Evolutionary conservation across 2,797 vertebrate genomes (phyloP), one percentile per base, ranked within the genome.

Genomic region (Tadarida brasiliensis): DNA sequence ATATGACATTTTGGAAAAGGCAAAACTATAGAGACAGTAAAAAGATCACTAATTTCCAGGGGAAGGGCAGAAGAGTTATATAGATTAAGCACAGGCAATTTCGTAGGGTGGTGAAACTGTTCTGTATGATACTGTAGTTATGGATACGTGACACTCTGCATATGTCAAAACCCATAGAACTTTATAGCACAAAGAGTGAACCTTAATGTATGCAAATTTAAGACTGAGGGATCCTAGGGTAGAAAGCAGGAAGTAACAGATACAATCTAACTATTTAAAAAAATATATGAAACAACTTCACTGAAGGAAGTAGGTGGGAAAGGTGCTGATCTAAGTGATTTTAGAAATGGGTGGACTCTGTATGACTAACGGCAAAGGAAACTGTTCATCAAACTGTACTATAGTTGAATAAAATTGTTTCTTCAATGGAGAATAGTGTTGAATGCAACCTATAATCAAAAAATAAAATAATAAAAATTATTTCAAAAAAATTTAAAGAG

Each of bases 101-200:
- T 87, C 61, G 94, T 87, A 33, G 9, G 28, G 14, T 85, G 17
- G 30, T 89, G 84, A 95, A 88, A 89, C 61, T 76, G 57, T 63
- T 80, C n/a, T 87, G 11, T 8, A 65, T 67, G 26, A 54, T 26
- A 51, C 56, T 68, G 3, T 81, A 80, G 47, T 59, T 94, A 44
- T 81, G 39, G 20, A 47, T 77, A 78, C 3, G 20, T 95, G 88
- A 92, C 61, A 82, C 17, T 82, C 39, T 28, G 54, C n/a, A 35
- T 59, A 44, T 74, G 47, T 94, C 83, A 95, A 93, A 96, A 87
- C 35, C 17, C 61, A 49, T 33, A 78, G 54, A 59, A 57, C 20
- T 86, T 90, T 54, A 80, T 2, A 87, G 39, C 9, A 71, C 35
- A 20, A 57, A 67, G 24, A 68, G 26, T 65, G n/a, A 94, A 63